Conservation (phyloP, 2,113 vertebrate species). For the Ciconia boyciana region DNA sequence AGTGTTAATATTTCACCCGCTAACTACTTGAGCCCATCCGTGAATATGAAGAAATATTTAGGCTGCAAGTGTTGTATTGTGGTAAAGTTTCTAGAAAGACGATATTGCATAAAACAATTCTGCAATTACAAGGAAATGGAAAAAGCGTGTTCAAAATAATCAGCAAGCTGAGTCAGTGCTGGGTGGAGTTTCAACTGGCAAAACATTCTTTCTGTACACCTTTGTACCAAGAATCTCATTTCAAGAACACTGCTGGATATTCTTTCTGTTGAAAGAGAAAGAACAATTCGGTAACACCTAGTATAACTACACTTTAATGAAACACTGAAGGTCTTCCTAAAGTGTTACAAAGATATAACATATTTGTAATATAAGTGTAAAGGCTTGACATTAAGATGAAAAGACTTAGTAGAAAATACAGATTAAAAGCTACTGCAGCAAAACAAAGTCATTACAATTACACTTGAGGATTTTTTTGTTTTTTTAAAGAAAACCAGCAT, state of each 20-base stretch:
- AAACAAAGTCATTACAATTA: constrained; percentile 4
- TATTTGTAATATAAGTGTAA: background rate
- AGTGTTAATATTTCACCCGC: background rate
- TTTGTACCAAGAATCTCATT: background rate
- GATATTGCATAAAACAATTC: background rate
- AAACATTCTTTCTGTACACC: background rate
- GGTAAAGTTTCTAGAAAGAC: background rate
- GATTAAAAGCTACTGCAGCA: constrained; percentile 4
- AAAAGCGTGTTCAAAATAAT: background rate
- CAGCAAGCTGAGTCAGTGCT: background rate
- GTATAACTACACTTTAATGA: constrained; percentile 36
- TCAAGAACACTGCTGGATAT: background rate
- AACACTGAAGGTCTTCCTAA: background rate
- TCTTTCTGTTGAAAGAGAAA: background rate
- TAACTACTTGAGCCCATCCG: background rate
- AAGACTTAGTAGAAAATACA: constrained; percentile 2
- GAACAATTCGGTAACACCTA: background rate
- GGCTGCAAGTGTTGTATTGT: background rate
- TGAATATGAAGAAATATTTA: background rate
- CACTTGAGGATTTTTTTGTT: background rate
- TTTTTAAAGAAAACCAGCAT: background rate
- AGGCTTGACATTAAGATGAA: background rate
- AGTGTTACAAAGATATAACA: constrained; percentile 26
- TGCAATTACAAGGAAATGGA: background rate
- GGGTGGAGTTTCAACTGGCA: background rate